These are phyloP conservation scores for Adelphocoris suturalis DNA, from an alignment of 2,888 invertebrate species.

Conservation along the genomic window DNA sequence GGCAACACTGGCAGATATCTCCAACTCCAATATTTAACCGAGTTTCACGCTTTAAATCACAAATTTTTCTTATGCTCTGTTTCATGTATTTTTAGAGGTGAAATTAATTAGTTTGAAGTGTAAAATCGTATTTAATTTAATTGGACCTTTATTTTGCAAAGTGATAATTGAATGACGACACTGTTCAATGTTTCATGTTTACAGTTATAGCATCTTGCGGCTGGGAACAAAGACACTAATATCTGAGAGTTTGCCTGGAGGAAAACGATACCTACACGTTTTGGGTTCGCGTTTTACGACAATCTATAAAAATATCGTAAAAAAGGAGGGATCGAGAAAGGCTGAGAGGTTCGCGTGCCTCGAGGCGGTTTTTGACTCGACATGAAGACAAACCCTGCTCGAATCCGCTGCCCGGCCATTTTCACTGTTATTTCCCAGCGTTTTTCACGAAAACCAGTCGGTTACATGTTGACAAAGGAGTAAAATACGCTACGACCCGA, in stretches of 20 bases:
- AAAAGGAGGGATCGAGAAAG: not conserved
- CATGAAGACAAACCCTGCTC: not conserved
- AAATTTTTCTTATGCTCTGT: too few relatives aligned
- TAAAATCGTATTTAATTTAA: too few relatives aligned
- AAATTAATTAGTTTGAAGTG: too few relatives aligned
- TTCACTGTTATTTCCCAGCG: conserved; percentile 26
- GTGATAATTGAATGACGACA: too few relatives aligned
- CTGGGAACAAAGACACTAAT: not conserved
- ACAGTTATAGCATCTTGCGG: not conserved
- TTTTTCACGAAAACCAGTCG: conserved; percentile 21
- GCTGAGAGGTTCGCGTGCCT: conserved; percentile 39
- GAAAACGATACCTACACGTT: not conserved
- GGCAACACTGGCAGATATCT: too few relatives aligned
- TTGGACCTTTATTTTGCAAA: too few relatives aligned
- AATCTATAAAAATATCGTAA: conserved; percentile 11
- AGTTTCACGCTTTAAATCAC: too few relatives aligned
- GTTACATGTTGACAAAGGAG: conserved; percentile 39
- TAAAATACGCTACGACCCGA: conserved; percentile 4
- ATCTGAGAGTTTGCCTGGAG: not conserved
- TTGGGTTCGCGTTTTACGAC: conserved; percentile 9
- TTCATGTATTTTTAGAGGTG: too few relatives aligned
- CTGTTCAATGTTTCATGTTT: too few relatives aligned
- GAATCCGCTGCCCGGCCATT: not conserved
- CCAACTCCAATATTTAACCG: too few relatives aligned
- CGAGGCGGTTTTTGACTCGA: conserved; percentile 26